Base-by-base conservation (phyloP, 2,888 invertebrate species). In the Perdita meconis region DNA sequence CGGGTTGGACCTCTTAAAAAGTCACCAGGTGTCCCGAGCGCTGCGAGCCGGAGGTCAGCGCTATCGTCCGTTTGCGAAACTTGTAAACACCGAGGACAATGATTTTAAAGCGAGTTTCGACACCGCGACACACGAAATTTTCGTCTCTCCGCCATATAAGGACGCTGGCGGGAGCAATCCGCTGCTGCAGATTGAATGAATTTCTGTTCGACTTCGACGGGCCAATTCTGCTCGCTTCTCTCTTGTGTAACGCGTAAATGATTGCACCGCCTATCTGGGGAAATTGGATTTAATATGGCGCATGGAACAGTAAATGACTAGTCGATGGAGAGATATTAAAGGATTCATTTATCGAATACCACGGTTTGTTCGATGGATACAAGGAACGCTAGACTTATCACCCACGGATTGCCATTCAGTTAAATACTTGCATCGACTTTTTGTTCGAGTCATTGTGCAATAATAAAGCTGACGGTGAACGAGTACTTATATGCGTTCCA, bases 21-120 rank as follows among this genome's bases (percentile, higher is more conserved):
- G 59, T 60, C 26, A 16, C 47, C 22, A 22, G 26, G 36, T 24
- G 24, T 24, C 12, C 36, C 5, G 6, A 30, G 30, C 30, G 30
- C 6, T 13, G 1, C 3, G 26, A 36, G 38, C 64, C 10, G 22
- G 50, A 66, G 61, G 30, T 61, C 66, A 51, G n/a, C 40, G 36
- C 53, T 60, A 44, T 38, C 57, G 24, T 59, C 59, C 50, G 1
- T 36, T 36, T 19, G 36, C 50, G 55, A 51, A 72, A 56, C 47
- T 24, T 22, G 26, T 53, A 53, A 59, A 75, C 65, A 65, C 30
- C 44, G 53, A 51, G 76, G 59, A 65, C 76, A 44, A 53, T 65
- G 57, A 44, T 65, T 56, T 40, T 50, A 34, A 30, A 47, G 44
- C 24, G 51, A 6, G 13, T 65, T 74, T 75, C 53, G 36, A 38